Percentiles rank a stretch among this genome's conserved stretches.
Evolutionary conservation across 2,888 invertebrate genomes (phyloP).

Genomic region (Fragum fragum): DNA sequence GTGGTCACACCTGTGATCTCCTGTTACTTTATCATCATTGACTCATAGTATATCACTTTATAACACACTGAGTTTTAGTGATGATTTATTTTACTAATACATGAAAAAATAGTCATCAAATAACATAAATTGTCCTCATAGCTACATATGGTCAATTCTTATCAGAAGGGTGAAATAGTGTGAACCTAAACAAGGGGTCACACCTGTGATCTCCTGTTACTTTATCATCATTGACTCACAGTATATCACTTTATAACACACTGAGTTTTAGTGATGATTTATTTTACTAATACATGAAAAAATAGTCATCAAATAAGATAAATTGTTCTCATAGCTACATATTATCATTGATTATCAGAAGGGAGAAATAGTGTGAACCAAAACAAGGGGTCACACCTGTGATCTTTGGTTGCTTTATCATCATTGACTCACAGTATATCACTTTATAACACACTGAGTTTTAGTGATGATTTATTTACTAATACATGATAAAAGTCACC

Average conservation of each 20-base stretch:
- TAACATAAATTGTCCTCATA: too few species aligned
- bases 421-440: slow-evolving; percentile 36
- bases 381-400: not conserved
- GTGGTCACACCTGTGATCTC: slow-evolving; percentile 6
- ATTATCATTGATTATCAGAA: slow-evolving; percentile 22
- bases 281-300: too few species aligned
- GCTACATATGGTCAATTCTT: not conserved
- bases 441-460: not conserved
- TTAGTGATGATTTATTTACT: not conserved
- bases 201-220: slow-evolving; percentile 14
- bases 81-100: not conserved
- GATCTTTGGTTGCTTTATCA: slow-evolving; percentile 17
- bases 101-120: too few species aligned
- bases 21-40: slow-evolving; percentile 12
- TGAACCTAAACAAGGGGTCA: not conserved
- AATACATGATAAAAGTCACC: not conserved
- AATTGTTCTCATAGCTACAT: too few species aligned
- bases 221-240: slow-evolving; percentile 12
- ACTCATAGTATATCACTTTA: not conserved
- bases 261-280: slow-evolving; percentile 34
- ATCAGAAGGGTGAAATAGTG: slow-evolving; percentile 16
- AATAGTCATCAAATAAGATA: not conserved
- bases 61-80: slow-evolving; percentile 31
- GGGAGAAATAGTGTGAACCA: slow-evolving; percentile 30
- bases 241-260: not conserved